phyloP scores from a whole-genome alignment of 1,140 invertebrate genomes.

The Hypothenemus hampei region DNA sequence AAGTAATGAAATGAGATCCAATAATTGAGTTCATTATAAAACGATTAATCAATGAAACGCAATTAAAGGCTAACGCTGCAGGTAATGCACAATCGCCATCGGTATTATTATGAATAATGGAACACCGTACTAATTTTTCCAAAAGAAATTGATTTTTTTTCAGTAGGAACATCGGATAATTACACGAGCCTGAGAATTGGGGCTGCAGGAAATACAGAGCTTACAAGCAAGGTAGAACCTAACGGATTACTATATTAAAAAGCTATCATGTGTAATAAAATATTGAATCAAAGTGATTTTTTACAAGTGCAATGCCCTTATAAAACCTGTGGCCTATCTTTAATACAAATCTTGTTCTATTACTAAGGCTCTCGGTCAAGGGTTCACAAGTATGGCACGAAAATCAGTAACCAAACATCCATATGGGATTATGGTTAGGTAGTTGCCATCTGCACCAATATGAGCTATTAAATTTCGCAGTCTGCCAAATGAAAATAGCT shows the following conservation, averaged over 20 bases:
- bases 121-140: neutral
- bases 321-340: conserved; percentile 21
- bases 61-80: conserved; percentile 1
- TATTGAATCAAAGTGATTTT: neutral
- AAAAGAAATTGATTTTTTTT: too few species aligned
- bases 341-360: conserved; percentile 34
- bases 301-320: conserved; percentile 1
- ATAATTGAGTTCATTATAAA: conserved; percentile 14
- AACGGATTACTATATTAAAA: neutral
- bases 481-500: too few species aligned
- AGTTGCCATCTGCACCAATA: conserved; percentile 13
- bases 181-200: too few species aligned
- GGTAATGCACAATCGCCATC: neutral
- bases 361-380: conserved; percentile 28
- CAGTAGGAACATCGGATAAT: too few species aligned
- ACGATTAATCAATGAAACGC: conserved; percentile 10
- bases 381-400: conserved; percentile 31
- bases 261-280: neutral
- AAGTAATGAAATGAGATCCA: conserved; percentile 6
- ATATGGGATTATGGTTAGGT: conserved; percentile 13
- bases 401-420: conserved; percentile 26
- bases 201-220: too few species aligned
- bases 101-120: neutral
- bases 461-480: too few species aligned
- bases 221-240: too few species aligned